phyloP scores from a whole-genome alignment of 2,888 invertebrate genomes.

The Cerceris ruficornis region DNA sequence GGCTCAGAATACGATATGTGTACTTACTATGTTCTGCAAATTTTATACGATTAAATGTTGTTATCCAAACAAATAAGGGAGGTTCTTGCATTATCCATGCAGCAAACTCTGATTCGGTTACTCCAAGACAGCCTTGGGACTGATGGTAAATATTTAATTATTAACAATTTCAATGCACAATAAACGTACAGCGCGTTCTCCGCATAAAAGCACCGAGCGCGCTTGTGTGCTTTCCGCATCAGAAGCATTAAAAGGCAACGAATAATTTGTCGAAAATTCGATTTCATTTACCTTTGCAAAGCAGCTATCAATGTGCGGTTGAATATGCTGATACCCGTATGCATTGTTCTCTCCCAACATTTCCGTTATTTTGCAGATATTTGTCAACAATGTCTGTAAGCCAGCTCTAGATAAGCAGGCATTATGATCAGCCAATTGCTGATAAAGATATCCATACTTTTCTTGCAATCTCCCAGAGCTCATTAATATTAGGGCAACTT shows the following conservation, averaged over 20 bases:
- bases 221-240: too few species aligned
- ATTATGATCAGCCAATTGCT: slow-evolving; percentile 89
- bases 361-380: slow-evolving; percentile 85
- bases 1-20: slow-evolving; percentile 7
- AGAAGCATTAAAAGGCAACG: neutral
- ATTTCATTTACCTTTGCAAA: slow-evolving; percentile 85
- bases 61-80: slow-evolving; percentile 86
- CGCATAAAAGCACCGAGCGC: too few species aligned
- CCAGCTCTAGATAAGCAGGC: slow-evolving; percentile 87
- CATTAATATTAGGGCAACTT: slow-evolving; percentile 86
- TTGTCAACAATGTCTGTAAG: slow-evolving; percentile 85
- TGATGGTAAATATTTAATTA: slow-evolving; percentile 68
- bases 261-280: slow-evolving; percentile 23
- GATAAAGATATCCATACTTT: slow-evolving; percentile 86
- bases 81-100: slow-evolving; percentile 87
- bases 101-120: slow-evolving; percentile 86
- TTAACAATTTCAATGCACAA: slow-evolving; percentile 5
- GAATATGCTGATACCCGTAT: slow-evolving; percentile 85
- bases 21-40: slow-evolving; percentile 84
- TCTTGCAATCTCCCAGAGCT: slow-evolving; percentile 86
- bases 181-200: too few species aligned
- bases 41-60: slow-evolving; percentile 85
- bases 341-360: slow-evolving; percentile 86
- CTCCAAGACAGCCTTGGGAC: slow-evolving; percentile 88
- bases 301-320: slow-evolving; percentile 88